phyloP scores from a whole-genome alignment of 1,140 invertebrate species.

The Drosophila malerkotliana region DNA sequence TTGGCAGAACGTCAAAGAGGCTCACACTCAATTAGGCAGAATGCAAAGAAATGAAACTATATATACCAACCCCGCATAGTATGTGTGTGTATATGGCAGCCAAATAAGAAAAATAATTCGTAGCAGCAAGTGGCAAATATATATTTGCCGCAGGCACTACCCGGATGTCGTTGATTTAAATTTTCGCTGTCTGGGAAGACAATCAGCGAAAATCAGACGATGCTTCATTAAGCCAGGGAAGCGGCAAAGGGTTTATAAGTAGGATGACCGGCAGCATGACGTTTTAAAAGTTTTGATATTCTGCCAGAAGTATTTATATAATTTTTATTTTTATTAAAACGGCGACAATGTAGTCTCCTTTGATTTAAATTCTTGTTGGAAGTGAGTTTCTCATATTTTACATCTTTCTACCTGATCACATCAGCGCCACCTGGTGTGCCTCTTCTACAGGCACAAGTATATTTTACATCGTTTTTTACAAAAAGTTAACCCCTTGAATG shows the following conservation, averaged over 20 bases:
- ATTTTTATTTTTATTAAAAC: background rate
- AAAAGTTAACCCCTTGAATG: background rate
- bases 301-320: background rate
- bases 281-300: background rate
- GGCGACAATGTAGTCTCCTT: background rate
- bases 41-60: constrained; percentile 7
- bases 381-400: background rate
- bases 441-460: background rate
- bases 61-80: background rate
- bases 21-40: constrained; percentile 59
- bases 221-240: constrained; percentile 54
- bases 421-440: background rate
- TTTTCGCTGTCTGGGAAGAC: constrained; percentile 72
- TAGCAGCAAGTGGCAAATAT: constrained; percentile 42
- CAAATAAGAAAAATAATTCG: constrained; percentile 22
- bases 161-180: constrained; percentile 80
- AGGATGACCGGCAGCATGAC: constrained; percentile 3
- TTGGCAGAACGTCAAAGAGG: constrained; percentile 60
- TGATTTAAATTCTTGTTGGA: background rate
- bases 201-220: constrained; percentile 60
- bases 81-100: background rate
- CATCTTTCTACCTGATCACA: background rate
- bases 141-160: constrained; percentile 37
- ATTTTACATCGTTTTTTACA: background rate
- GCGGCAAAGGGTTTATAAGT: constrained; percentile 31